These are phyloP conservation scores for Brachionus calyciflorus DNA, from an alignment of 1,140 invertebrate genomes.

Conservation along the genomic window DNA sequence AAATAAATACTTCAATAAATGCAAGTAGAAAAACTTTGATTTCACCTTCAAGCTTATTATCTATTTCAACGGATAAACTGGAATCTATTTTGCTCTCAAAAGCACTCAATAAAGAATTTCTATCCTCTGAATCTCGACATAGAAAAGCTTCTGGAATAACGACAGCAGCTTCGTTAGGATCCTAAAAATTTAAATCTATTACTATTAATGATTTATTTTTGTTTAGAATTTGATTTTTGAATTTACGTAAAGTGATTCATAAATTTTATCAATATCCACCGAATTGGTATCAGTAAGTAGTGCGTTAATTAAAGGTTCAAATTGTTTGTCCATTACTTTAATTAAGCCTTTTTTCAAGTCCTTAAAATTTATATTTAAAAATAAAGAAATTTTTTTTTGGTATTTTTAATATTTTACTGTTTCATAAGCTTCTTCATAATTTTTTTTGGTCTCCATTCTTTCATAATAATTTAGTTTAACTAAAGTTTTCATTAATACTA, in stretches of 20 bases:
- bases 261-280: constrained; percentile 39
- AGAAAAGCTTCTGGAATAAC: constrained; percentile 26
- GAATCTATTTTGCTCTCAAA: constrained; percentile 38
- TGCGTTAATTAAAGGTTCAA: constrained; percentile 33
- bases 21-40: background rate
- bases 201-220: too few species aligned
- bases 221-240: background rate
- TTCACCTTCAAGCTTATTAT: constrained; percentile 39
- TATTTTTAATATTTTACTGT: background rate
- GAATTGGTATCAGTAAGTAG: constrained; percentile 2
- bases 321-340: constrained; percentile 43
- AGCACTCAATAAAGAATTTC: background rate
- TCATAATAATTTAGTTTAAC: constrained; percentile 32
- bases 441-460: constrained; percentile 46
- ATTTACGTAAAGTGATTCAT: constrained; percentile 39
- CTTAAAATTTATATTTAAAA: background rate
- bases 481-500: constrained; percentile 42
- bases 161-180: constrained; percentile 16
- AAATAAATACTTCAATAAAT: constrained; percentile 41
- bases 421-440: constrained; percentile 39
- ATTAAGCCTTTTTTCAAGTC: constrained; percentile 41
- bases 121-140: background rate
- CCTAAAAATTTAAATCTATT: background rate
- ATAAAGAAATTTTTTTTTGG: background rate
- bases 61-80: constrained; percentile 2